Evolutionary conservation across 1,140 invertebrate genomes (phyloP), one percentile per base, ranked within the genome.

Genomic region (Ylistrum balloti): DNA sequence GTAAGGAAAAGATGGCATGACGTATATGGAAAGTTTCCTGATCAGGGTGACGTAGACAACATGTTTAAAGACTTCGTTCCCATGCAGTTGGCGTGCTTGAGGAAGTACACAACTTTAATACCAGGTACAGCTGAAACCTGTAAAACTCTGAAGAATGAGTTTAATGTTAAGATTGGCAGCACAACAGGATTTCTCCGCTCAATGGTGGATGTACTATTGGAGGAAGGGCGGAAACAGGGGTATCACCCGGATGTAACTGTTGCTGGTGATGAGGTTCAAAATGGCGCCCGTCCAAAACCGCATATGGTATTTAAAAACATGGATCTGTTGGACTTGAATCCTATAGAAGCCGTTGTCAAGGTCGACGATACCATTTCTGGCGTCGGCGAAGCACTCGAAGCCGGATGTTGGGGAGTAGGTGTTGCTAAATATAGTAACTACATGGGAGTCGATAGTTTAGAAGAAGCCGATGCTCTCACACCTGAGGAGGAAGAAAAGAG

Each of bases 341-440:
- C 96, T 7, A 96, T 96, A 86, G 93, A 96, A 92, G 92, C 96
- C 0, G 94, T 96, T 20, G 95, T 96, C 20, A 96, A 96, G 90
- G 95, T 96, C 22, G 96, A 96, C 91, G 96, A 96, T 91, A 96
- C 96, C 0, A 93, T 95, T 22, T 94, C 94, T 32, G 96, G 96
- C 28, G 94, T 96, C n/a, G 94, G 93, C 28, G 96, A 96, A 90
- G 96, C 96, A 20, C 89, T 96, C 9, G 91, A 95, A 33, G 96
- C 96, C 5, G 96, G 96, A 13, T 96, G 96, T 89, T 96, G 96
- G 96, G 96, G 96, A 2, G 95, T 96, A 0, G 96, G 96, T 32
- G 95, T 96, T 48, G 95, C 96, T 33, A 90, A 93, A 48, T 95
- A 96, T 93, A 95, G 95, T 88, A 96, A 96, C 90, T 96, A 96